Base-by-base conservation (phyloP, 2,113 vertebrate genomes). In the Theristicus caerulescens region DNA sequence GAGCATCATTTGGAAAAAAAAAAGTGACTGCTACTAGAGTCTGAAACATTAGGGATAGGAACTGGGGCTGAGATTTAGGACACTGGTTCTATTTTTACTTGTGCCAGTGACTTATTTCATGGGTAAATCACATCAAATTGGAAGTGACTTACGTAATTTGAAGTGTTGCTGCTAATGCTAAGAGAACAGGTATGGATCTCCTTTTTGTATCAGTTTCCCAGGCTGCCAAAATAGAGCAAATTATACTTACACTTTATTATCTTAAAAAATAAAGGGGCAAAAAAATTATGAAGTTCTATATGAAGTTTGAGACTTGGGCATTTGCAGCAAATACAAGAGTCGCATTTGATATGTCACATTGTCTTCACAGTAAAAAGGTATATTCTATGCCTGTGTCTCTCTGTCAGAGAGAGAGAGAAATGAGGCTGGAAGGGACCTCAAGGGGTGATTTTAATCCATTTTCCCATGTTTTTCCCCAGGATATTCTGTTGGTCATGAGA, bases 211-310 rank as follows among this genome's bases (percentile, higher is more conserved):
- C 61, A 16, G 10, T 64, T 72, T 61, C 34, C 49, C 29, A 54
- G 34, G 25, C 44, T 72, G 72, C 13, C n/a, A 61, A 70, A 94
- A 49, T 0, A 59, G 11, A 61, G 13, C 6, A 82, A 85, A 61
- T 69, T 13, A 27, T 24, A 36, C 15, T 79, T 82, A 27, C 2
- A 19, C 5, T 81, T 67, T 9, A 19, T 80, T 65, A 17, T 11
- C 64, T 71, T 65, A 25, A 86, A 67, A 81, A 77, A 20, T 5
- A 70, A 32, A 25, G 32, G 21, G 10, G 16, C 1, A n/a, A 40
- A 54, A 47, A 16, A 22, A 17, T 6, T 1, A 32, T 10, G 2
- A 64, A 51, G 31, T 59, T 71, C 36, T 38, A 1, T 0, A 3
- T 44, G 46, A 57, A 78, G 29, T 40, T 61, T 10, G 46, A 70